Evolutionary conservation across 2,888 invertebrate species (phyloP), one percentile per base, ranked within the genome.

Genomic region (Gymnosoma rotundatum): DNA sequence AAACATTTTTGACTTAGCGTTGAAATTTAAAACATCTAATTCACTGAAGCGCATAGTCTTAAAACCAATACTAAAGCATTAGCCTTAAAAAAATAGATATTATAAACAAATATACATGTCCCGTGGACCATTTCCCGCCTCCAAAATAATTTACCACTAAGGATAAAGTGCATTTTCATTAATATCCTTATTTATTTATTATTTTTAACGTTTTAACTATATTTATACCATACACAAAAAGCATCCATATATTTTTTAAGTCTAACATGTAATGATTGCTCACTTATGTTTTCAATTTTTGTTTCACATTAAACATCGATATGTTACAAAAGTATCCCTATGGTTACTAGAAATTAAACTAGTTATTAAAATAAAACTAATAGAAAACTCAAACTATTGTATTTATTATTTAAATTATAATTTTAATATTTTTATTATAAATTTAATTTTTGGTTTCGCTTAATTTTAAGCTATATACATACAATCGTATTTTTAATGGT

Each of bases 391-490:
- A 70, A 70, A 50, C 73, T 74, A 63, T 76, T 83, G 76, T 80
- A 81, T 80, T 84, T 81, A 81, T 38, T 63, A 32, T 70, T 58
- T 45, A 3, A 32, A 6, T 54, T 54, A 56, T 66, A 21, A 58
- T 70, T 61, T 69, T 56, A 60, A 72, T 36, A 50, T 63, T 70
- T 54, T 48, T 60, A 42, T 61, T 69, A 56, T 80, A 20, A 61
- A 67, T 78, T 69, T 56, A 2, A 50, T 48, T 83, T 60, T 72
- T 60, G 21, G 18, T 78, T 78, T 73, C 58, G 20, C 74, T 78
- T 81, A 74, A 80, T 60, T 42, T 64, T 84, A 81, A 81, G 80
- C 78, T 83, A 69, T 67, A 69, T 60, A 69, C n/a, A 76, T 78
- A 67, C 16, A 48, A n/a, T 54, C 48, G 56, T 72, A 84, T 48